A percentile compares a stretch with the other conserved stretches of the same genome.
Evolutionary conservation across 2,888 invertebrate species (phyloP).

Genomic region (Dichetophora obliterata): DNA sequence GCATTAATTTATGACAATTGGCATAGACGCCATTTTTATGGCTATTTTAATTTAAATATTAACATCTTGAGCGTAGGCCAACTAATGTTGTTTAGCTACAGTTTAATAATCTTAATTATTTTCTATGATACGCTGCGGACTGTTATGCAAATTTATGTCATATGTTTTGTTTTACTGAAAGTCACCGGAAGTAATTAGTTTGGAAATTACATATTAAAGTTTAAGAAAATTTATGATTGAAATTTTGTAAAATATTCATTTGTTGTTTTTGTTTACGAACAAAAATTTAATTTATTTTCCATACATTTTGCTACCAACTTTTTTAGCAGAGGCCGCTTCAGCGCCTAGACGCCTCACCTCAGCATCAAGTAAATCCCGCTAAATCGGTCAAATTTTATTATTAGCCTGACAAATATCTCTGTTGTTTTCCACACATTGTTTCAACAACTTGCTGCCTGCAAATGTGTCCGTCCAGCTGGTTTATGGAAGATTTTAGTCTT

Average conservation of each 20-base stretch:
- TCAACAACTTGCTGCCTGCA: background rate
- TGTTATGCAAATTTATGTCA: too few relatives aligned
- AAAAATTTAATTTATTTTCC: background rate
- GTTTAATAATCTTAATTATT: too few relatives aligned
- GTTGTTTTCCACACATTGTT: conserved; percentile 16
- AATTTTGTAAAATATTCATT: background rate
- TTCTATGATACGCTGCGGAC: too few relatives aligned
- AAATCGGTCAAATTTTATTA: conserved; percentile 63
- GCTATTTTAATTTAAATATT: too few relatives aligned
- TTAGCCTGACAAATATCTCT: conserved; percentile 39
- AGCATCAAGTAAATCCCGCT: conserved; percentile 53
- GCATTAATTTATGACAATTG: too few relatives aligned
- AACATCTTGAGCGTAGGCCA: too few relatives aligned
- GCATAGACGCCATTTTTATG: too few relatives aligned
- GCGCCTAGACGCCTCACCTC: background rate
- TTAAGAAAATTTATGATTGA: background rate
- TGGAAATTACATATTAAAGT: background rate
- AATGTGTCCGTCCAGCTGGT: background rate
- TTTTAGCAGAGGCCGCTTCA: background rate
- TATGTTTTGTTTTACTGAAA: background rate
- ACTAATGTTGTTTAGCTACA: too few relatives aligned
- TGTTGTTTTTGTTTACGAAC: background rate
- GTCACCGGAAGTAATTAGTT: background rate
- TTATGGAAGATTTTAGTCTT: conserved; percentile 7
- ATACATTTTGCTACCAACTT: background rate